These are phyloP conservation scores for Cheilosia soror DNA, from an alignment of 2,888 invertebrate genomes.

Conservation along the genomic window DNA sequence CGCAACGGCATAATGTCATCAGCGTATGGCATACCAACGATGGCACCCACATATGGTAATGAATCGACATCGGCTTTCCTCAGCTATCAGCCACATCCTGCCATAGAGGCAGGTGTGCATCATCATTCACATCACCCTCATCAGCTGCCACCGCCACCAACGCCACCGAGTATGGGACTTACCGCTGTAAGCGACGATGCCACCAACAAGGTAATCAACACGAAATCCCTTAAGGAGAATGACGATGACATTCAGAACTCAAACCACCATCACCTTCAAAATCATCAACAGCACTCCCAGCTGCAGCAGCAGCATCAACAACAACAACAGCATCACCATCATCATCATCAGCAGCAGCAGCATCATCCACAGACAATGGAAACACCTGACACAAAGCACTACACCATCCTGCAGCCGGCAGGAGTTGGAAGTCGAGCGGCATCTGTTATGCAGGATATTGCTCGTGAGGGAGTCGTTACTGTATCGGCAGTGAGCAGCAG, in stretches of 20 bases:
- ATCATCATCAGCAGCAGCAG: slow-evolving; percentile 54
- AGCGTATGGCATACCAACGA: slow-evolving; percentile 69
- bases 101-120: slow-evolving; percentile 54
- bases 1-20: slow-evolving; percentile 83
- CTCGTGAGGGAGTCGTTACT: slow-evolving; percentile 87
- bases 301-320: slow-evolving; percentile 66
- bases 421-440: slow-evolving; percentile 92
- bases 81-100: slow-evolving; percentile 78
- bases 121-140: slow-evolving; percentile 65
- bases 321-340: slow-evolving; percentile 64
- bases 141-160: slow-evolving; percentile 72
- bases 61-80: slow-evolving; percentile 77
- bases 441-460: slow-evolving; percentile 91
- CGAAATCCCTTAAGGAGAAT: slow-evolving; percentile 76
- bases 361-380: slow-evolving; percentile 77
- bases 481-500: slow-evolving; percentile 83
- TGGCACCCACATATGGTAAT: slow-evolving; percentile 68
- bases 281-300: slow-evolving; percentile 74
- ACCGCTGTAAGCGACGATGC: slow-evolving; percentile 77
- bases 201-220: slow-evolving; percentile 74
- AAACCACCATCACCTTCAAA: slow-evolving; percentile 63
- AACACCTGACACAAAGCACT: slow-evolving; percentile 89
- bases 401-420: slow-evolving; percentile 94
- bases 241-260: slow-evolving; percentile 71
- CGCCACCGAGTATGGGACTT: slow-evolving; percentile 59